A percentile compares a stretch with the other conserved stretches of the same genome.
Conservation (phyloP, 2,888 invertebrate species). For the Cheilosia grossa region DNA sequence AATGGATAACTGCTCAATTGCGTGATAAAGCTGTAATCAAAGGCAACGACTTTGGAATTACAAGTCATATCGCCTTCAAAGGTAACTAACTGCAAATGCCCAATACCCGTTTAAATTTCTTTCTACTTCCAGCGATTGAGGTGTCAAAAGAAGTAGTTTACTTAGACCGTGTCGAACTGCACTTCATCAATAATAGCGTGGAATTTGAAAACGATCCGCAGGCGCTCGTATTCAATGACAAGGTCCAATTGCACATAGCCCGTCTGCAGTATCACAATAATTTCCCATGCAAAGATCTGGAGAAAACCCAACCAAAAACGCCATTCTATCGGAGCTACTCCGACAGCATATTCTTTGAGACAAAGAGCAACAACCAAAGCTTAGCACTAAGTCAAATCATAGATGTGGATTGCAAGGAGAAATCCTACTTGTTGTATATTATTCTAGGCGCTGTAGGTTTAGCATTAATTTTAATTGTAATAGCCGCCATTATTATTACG, state of each 20-base stretch:
- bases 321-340: constrained; percentile 79
- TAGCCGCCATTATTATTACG: constrained; percentile 83
- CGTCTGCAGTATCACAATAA: constrained; percentile 79
- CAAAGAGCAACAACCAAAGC: constrained; percentile 71
- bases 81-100: constrained; percentile 69
- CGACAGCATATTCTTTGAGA: constrained; percentile 79
- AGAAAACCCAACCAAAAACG: constrained; percentile 77
- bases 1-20: constrained; percentile 80
- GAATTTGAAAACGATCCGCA: constrained; percentile 76
- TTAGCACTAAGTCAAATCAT: constrained; percentile 79
- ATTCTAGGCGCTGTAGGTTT: constrained; percentile 83
- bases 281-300: constrained; percentile 79
- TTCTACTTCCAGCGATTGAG: constrained; percentile 76
- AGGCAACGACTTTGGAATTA: constrained; percentile 80
- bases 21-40: constrained; percentile 79
- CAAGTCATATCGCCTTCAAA: constrained; percentile 81
- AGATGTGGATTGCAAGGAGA: constrained; percentile 78
- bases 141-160: constrained; percentile 77
- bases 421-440: constrained; percentile 82
- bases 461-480: constrained; percentile 83
- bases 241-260: constrained; percentile 79
- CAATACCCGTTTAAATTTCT: constrained; percentile 5
- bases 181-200: constrained; percentile 81
- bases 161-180: constrained; percentile 80
- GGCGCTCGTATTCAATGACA: constrained; percentile 79